These are phyloP conservation scores for Sphaerophoria taeniata DNA, from an alignment of 2,888 invertebrate genomes.

Conservation along the genomic window DNA sequence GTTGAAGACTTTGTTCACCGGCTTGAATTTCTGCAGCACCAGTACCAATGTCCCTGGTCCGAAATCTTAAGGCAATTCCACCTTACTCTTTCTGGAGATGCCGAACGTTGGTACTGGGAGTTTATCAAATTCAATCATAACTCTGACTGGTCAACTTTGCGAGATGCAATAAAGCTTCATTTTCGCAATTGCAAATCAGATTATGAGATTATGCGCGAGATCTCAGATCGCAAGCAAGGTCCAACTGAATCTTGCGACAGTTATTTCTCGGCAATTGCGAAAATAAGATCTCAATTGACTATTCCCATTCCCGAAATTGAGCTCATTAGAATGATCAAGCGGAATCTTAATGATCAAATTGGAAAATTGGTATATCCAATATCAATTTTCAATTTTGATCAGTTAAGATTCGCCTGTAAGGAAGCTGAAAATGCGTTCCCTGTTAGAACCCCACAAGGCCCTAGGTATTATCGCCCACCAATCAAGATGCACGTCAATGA, in stretches of 20 bases:
- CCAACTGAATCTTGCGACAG: conserved; percentile 2
- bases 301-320: neutral
- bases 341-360: no score
- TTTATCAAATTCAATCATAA: neutral
- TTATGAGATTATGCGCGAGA: neutral
- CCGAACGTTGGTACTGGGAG: neutral
- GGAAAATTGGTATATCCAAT: no score
- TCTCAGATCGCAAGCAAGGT: neutral
- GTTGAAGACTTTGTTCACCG: neutral
- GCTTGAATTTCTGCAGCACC: neutral
- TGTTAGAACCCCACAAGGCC: no score
- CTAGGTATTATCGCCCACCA: no score
- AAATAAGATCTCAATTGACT: neutral
- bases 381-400: no score
- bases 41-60: neutral
- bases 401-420: no score
- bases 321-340: no score
- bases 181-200: conserved; percentile 1
- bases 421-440: no score
- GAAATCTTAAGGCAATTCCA: neutral
- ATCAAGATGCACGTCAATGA: no score
- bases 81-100: neutral
- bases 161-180: neutral
- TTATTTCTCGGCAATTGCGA: neutral
- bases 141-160: neutral